Evolutionary conservation across 2,797 vertebrate genomes (phyloP), one percentile per base, ranked within the genome.

Genomic region (Rhinella marina): DNA sequence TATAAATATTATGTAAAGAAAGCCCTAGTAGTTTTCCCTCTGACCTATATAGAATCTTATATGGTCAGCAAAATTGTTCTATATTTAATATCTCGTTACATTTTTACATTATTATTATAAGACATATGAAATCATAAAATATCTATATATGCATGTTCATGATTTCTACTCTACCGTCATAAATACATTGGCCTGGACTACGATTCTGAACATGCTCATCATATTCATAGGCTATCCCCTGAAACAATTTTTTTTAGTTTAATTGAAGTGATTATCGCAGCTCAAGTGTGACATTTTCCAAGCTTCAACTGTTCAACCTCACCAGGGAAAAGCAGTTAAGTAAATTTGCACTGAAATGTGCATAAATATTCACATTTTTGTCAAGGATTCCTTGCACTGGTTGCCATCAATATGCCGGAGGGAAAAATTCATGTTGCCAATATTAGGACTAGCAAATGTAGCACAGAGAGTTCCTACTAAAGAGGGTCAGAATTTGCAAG

Each of bases 291-390:
- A 81, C 78, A 61, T 81, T 61, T 81, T 61, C 78, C 32, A 81
- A 81, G 27, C 78, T 81, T 81, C 78, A 59, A 81, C 56, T 81
- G 62, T 61, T 81, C 59, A 29, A 81, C 59, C 25, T 81, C 56
- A 81, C 78, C 56, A 41, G 78, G 57, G 78, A 81, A 61, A 81
- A 81, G 48, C 27, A 81, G 78, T 81, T 81, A 81, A 81, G 78
- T 61, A 81, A 81, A 81, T 81, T 61, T 81, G 56, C 78, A 81
- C 78, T 62, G 78, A 81, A 61, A 81, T 79, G 54, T 57, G 77
- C 77, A 79, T 81, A 81, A 81, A 81, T 81, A 81, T 81, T 81
- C 56, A 81, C 56, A 79, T 81, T 81, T 79, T 61, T 81, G 59
- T 81, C 56, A 81, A 81, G 78, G 56, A 81, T 23, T 61, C 56